A percentile compares a stretch with the other conserved stretches of the same genome.
phyloP scores from a whole-genome alignment of 1,140 invertebrate species.

The Drosophila takahashii region DNA sequence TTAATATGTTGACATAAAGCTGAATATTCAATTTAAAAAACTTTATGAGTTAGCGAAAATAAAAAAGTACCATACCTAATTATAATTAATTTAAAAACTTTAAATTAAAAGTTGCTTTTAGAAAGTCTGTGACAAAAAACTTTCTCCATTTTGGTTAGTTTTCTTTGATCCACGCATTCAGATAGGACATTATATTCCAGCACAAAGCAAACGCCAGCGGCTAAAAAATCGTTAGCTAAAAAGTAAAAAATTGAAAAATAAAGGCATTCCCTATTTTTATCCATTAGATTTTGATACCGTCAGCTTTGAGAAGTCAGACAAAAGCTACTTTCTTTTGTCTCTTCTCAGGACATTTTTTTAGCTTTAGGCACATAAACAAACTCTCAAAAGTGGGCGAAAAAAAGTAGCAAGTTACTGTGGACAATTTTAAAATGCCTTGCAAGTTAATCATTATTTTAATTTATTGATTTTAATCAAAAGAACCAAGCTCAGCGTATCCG shows the following conservation, averaged over 20 bases:
- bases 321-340: conserved; percentile 38
- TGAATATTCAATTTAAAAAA: too few species aligned
- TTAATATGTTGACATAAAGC: too few species aligned
- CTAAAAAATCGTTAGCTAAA: conserved; percentile 40
- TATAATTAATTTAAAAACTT: too few species aligned
- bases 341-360: conserved; percentile 1
- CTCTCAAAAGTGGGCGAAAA: conserved; percentile 45
- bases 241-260: conserved; percentile 22
- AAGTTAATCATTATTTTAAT: not conserved
- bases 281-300: conserved; percentile 45
- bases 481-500: too few species aligned
- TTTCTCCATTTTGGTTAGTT: not conserved
- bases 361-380: conserved; percentile 39
- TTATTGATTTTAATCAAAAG: not conserved
- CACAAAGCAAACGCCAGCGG: conserved; percentile 38
- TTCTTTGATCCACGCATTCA: conserved; percentile 41
- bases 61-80: too few species aligned
- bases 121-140: too few species aligned
- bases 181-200: not conserved
- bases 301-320: conserved; percentile 6
- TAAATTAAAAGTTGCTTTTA: too few species aligned
- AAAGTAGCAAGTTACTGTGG: conserved; percentile 46
- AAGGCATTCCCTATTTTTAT: conserved; percentile 64
- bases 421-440: too few species aligned
- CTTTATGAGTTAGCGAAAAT: too few species aligned